Base-by-base conservation (phyloP, 2,113 vertebrate genomes). In the Melanostigma gelatinosum region DNA sequence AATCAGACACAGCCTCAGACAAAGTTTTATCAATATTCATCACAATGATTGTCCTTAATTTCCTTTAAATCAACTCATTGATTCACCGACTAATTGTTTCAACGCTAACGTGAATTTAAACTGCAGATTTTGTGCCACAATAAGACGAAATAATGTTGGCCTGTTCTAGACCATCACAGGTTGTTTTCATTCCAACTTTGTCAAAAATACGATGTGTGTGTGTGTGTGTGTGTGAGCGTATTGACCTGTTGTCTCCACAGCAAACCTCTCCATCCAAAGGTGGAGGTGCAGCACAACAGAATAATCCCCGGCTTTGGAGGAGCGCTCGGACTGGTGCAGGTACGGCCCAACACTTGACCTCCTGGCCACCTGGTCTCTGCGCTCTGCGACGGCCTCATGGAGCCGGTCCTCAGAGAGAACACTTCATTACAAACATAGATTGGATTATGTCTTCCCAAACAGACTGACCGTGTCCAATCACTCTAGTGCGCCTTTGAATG, bases 391-490 rank as follows among this genome's bases (percentile, higher is more conserved):
- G 44, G 58, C 85, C 73, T 83, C 89, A 90, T 86, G 77, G 88
- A 58, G 82, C 67, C 15, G 15, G 77, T 90, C 87, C 87, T 89
- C 68, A 48, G 84, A 86, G 89, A 83, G 66, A 71, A 82, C 80
- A 88, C 92, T 90, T 85, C 87, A 94, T 94, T 92, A 92, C 89
- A 93, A 93, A 91, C 94, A 91, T 89, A 80, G 86, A 92, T 87
- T 88, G 93, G 94, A 95, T 94, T 94, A 94, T 65, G 68, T 90
- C 88, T 91, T 91, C 91, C 87, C 87, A 91, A 91, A 92, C 93
- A 92, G 93, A 91, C 88, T 89, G 91, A 93, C 87, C 93, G 82
- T 94, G 87, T 93, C 92, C 88, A 91, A 94, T 95, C 94, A 89
- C 87, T 89, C 84, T 75, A 84, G 60, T 42, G 80, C 64, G 32